Base-by-base conservation (phyloP, 1,140 invertebrate genomes). In the Calephelis virginiensis region DNA sequence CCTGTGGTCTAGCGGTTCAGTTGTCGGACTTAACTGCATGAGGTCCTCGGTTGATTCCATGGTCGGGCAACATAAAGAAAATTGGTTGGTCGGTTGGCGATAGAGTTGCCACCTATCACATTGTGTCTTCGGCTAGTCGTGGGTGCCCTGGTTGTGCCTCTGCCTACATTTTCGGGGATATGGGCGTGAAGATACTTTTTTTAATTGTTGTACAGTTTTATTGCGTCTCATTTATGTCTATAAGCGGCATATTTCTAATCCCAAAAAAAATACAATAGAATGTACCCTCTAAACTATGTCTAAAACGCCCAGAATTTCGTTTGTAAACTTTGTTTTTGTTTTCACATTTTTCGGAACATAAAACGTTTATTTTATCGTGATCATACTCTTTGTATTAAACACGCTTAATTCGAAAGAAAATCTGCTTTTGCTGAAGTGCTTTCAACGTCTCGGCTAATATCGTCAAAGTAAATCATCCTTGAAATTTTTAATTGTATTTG, bases 401-500 rank as follows among this genome's bases (percentile, higher is more conserved):
- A 28, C 5, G 17, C 53, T 56, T 56, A 28, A 56, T 37, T 56
- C 53, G 11, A 56, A 56, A 28, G 53, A 9, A 37, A 56, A 37
- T 56, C 28, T 56, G 14, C 53, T 56, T 37, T 56, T 56, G 17
- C 17, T 56, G 8, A 56, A 56, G 28, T 56, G 14, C 53, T 28
- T 56, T 56, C 53, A 28, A 28, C 14, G 17, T 56, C 14, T 56
- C 14, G 14, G 14, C 14, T 28, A 56, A 56, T 56, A 56, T 28
- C 53, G 37, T 56, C 53, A 56, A 56, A 56, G 53, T 56, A 28
- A 56, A 56, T 12, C 11, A 14, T 56, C 10, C 28, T 56, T 56
- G 53, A 56, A 56, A 56, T 56, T 56, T 56, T 56, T 56, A 56
- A 56, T 56, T 56, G 17, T 28, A 28, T 56, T 56, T 56, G 17